These are phyloP conservation scores for Aptenodytes forsteri DNA, from an alignment of 2,113 vertebrate genomes.

Conservation along the genomic window DNA sequence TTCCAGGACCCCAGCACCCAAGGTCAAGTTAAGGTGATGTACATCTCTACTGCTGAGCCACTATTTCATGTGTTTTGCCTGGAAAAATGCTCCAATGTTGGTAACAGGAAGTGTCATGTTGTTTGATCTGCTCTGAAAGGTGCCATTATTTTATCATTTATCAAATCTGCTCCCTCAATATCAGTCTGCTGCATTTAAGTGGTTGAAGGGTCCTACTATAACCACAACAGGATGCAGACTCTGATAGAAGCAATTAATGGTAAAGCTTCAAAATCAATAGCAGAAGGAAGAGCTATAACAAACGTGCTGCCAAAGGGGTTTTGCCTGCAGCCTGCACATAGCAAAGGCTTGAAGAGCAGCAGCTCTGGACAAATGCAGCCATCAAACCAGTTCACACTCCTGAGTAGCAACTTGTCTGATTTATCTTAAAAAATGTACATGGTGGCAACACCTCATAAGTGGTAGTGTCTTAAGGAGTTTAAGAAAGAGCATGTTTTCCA, in stretches of 20 bases:
- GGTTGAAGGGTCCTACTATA: neutral
- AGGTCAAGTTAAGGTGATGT: neutral
- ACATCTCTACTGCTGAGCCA: neutral
- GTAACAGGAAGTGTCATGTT: neutral
- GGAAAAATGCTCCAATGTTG: neutral
- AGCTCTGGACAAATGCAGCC: neutral
- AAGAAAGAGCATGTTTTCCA: neutral
- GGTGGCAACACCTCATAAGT: neutral
- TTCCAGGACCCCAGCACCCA: neutral
- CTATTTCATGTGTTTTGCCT: neutral
- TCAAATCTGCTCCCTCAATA: neutral
- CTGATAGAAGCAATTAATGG: neutral
- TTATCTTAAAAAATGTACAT: neutral
- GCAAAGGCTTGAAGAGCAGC: neutral
- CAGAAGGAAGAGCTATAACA: neutral
- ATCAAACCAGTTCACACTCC: neutral
- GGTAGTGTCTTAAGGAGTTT: neutral
- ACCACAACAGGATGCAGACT: neutral
- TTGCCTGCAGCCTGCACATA: neutral
- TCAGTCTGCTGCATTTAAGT: neutral
- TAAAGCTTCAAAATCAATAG: neutral
- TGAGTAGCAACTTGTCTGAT: neutral
- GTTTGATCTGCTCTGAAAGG: neutral
- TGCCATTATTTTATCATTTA: neutral
- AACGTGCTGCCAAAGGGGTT: neutral